A percentile compares a stretch with the other conserved stretches of the same genome.
Conservation (phyloP, 2,797 vertebrate genomes). For the Spheniscus humboldti region DNA sequence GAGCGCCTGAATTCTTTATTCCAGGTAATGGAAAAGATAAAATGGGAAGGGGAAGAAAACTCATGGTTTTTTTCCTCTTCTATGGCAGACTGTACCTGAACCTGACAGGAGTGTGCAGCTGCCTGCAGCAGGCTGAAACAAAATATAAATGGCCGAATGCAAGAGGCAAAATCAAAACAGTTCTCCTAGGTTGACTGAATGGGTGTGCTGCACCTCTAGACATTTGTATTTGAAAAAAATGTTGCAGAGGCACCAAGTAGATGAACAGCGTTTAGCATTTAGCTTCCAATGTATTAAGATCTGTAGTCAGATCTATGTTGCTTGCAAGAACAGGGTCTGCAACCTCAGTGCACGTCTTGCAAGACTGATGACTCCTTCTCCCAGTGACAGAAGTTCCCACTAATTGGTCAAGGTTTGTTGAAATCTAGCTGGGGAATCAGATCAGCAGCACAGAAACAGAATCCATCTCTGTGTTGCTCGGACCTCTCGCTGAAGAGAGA, state of each 20-base stretch:
- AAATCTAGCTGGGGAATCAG: not conserved
- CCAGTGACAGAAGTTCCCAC: not conserved
- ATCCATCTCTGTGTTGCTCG: not conserved
- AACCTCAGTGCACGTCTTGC: not conserved
- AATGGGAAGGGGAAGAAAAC: fast-evolving
- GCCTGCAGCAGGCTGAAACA: not conserved
- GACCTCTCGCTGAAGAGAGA: not conserved
- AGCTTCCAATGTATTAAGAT: not conserved
- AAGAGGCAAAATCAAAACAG: not conserved
- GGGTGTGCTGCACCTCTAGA: not conserved
- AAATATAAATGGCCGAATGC: not conserved
- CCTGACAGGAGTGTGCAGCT: not conserved
- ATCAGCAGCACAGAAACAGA: not conserved
- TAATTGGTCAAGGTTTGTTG: not conserved
- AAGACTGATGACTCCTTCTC: not conserved
- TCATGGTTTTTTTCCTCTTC: not conserved
- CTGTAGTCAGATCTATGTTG: not conserved
- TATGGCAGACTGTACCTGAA: not conserved
- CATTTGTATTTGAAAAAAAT: not conserved
- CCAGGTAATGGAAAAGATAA: not conserved
- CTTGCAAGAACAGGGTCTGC: not conserved
- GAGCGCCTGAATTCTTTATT: not conserved
- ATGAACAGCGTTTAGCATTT: not conserved
- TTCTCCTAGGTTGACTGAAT: not conserved
- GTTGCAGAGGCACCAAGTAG: not conserved